Evolutionary conservation across 2,888 invertebrate species (phyloP).

Genomic region (Dicyrtoma fusca): DNA sequence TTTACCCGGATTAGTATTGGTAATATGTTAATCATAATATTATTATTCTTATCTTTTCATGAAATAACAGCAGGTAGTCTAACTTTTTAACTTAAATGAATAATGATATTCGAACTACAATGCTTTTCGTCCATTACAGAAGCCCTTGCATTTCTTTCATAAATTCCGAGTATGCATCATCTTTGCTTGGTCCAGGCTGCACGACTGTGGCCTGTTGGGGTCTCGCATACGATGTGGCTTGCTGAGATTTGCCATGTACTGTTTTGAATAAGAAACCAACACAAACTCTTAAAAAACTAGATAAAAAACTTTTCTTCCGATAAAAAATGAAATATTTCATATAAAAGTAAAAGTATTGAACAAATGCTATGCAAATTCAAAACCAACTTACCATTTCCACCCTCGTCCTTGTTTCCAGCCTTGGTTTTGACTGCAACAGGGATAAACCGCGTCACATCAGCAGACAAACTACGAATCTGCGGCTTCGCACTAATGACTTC

Average conservation of each 20-base stretch:
- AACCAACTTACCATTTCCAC: not conserved
- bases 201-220: slow-evolving; percentile 57
- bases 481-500: slow-evolving; percentile 88
- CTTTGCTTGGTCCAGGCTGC: slow-evolving; percentile 73
- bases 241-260: slow-evolving; percentile 2
- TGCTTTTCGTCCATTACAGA: no score
- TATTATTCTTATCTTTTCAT: no score
- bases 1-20: no score
- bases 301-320: no score
- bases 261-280: no score
- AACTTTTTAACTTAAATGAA: not conserved
- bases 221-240: slow-evolving; percentile 56
- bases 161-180: slow-evolving; percentile 97
- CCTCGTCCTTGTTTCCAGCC: not conserved
- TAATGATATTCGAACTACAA: slow-evolving; percentile 43
- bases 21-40: no score
- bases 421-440: slow-evolving; percentile 85
- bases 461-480: slow-evolving; percentile 89
- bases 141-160: slow-evolving; percentile 98
- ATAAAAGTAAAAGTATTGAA: not conserved
- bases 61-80: no score
- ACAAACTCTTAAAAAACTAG: no score
- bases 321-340: not conserved
- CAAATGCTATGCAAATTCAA: not conserved
- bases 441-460: slow-evolving; percentile 93